Conservation (phyloP, 2,113 vertebrate species). For the Chrysochloris asiatica region DNA sequence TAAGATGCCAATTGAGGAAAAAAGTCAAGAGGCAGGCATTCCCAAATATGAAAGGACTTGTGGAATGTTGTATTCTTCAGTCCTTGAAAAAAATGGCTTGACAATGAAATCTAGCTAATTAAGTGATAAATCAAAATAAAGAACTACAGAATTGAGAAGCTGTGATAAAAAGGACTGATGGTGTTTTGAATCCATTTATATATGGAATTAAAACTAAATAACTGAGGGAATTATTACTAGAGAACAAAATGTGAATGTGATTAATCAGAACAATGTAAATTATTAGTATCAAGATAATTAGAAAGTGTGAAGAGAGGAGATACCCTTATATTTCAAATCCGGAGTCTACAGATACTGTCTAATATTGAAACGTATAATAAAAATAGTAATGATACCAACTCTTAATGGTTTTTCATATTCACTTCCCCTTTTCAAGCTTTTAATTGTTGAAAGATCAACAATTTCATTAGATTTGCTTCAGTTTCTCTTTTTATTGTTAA, state of each 20-base stretch:
- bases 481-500: neutral
- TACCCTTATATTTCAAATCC: conserved; percentile 29
- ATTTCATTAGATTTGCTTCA: conserved; percentile 26
- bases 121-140: conserved; percentile 63
- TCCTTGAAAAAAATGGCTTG: conserved; percentile 8
- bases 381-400: neutral
- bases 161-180: conserved; percentile 50
- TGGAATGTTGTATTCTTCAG: neutral
- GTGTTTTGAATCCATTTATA: conserved; percentile 60
- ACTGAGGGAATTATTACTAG: conserved; percentile 29
- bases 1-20: neutral
- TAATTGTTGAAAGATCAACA: conserved; percentile 18
- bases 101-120: conserved; percentile 58
- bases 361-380: conserved; percentile 35
- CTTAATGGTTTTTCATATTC: neutral
- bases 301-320: neutral
- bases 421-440: neutral
- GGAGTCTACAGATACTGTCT: neutral
- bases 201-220: conserved; percentile 57
- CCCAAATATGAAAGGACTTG: conserved; percentile 27
- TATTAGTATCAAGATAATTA: conserved; percentile 44
- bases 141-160: conserved; percentile 27
- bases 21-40: neutral
- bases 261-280: conserved; percentile 52
- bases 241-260: conserved; percentile 17